Evolutionary conservation across 2,888 invertebrate species (phyloP), one percentile per base, ranked within the genome.

Genomic region (Acronicta leporina): DNA sequence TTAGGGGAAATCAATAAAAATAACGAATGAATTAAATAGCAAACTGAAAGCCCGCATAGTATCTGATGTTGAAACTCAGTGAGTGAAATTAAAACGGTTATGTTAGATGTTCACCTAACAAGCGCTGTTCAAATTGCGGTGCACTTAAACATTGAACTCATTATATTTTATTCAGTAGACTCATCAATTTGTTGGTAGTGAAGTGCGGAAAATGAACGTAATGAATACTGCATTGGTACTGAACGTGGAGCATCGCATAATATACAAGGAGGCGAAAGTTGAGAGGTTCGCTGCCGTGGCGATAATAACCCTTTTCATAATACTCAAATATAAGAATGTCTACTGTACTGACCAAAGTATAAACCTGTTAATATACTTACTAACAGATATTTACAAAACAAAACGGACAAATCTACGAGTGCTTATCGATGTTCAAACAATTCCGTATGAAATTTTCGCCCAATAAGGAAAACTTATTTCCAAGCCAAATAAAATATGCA

Each of bases 381-480:
- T 20, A 20, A 20, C 2, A 20, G 20, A 20, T 20, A 20, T 3
- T 20, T 20, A 20, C 4, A 20, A 20, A 20, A 20, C 15, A 51
- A 44, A 48, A 52, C 38, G n/a, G 20, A 20, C 20, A 42, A 42
- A 51, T 68, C 44, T 35, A 60, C 48, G 58, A 51, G 56, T 67
- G 27, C 49, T 67, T 59, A 50, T 68, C 50, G 47, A 53, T 60
- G 73, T 68, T 73, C 61, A 44, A 54, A 9, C 20, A n/a, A 41
- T 13, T 38, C 54, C 33, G 35, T 20, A 13, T 11, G 27, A n/a
- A 38, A 58, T 63, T 45, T 55, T 51, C 53, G 6, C 57, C 15
- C 44, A 54, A 41, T 68, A 35, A 54, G 54, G 33, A 49, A 46
- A 45, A 20, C 16, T 58, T 15, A 15, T 47, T 59, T 58, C 5